Percentiles rank a stretch among this genome's conserved stretches.
Conservation (phyloP, 2,797 vertebrate species). For the Oreochromis mossambicus region DNA sequence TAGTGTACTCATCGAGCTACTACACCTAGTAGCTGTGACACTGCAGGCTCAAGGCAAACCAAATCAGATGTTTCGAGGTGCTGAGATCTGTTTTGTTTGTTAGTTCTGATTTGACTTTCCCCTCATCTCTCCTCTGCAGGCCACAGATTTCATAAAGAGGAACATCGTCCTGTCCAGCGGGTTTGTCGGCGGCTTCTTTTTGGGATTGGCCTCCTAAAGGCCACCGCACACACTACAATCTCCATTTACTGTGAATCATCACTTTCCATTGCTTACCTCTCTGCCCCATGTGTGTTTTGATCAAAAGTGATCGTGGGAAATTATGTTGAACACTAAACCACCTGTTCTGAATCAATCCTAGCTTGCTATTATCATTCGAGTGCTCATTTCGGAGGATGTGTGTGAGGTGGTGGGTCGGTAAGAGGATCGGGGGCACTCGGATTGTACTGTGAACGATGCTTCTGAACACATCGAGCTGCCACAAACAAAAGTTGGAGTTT, state of each 20-base stretch:
- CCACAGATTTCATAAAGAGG: constrained; percentile 94
- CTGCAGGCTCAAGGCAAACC: background rate
- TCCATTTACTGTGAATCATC: constrained; percentile 41
- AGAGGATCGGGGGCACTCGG: background rate
- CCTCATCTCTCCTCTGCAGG: constrained; percentile 71
- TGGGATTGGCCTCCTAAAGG: constrained; percentile 89
- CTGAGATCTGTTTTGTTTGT: background rate
- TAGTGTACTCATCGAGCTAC: constrained; percentile 11
- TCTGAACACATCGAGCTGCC: constrained; percentile 19
- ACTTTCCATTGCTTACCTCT: constrained; percentile 31
- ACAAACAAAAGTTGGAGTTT: background rate
- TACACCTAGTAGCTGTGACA: constrained; percentile 15
- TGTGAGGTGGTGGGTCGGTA: background rate
- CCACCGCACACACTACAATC: background rate
- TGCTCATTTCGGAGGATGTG: background rate
- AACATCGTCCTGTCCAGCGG: constrained; percentile 96
- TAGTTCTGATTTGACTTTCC: background rate
- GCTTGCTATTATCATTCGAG: background rate
- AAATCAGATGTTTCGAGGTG: background rate
- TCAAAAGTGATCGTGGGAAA: background rate
- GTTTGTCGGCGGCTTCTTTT: constrained; percentile 94
- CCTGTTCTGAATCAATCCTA: background rate
- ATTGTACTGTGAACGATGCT: constrained; percentile 18
- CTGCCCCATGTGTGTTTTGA: background rate
- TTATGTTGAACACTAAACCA: constrained; percentile 8